These are phyloP conservation scores for Acyrthosiphon pisum DNA, from an alignment of 1,140 invertebrate species.

Conservation along the genomic window DNA sequence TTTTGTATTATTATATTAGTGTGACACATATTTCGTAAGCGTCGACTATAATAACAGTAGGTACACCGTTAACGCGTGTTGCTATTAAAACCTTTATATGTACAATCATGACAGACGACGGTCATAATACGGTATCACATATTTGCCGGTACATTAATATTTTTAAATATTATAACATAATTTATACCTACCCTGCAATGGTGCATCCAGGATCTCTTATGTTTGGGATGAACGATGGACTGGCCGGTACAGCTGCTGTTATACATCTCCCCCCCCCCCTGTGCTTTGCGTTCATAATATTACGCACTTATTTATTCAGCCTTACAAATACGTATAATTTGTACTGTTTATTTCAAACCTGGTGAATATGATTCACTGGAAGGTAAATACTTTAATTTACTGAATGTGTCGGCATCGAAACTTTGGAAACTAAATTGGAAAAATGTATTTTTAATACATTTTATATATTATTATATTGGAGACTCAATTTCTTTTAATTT, in stretches of 20 bases:
- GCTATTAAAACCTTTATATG: background rate
- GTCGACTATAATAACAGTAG: background rate
- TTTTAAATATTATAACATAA: background rate
- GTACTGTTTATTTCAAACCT: background rate
- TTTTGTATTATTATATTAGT: background rate
- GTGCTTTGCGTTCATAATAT: background rate
- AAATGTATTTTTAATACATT: too few relatives aligned
- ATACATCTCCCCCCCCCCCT: background rate
- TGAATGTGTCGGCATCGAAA: background rate
- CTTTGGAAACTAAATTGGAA: too few relatives aligned
- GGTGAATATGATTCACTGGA: background rate
- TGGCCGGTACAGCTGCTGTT: background rate
- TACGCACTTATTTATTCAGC: background rate
- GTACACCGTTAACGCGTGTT: background rate
- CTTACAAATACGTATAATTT: background rate
- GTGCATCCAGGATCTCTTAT: background rate
- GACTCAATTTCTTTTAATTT: background rate
- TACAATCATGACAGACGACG: background rate
- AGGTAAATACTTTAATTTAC: background rate
- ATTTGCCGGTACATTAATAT: background rate
- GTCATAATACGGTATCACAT: background rate
- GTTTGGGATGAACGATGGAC: background rate
- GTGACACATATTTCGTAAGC: background rate
- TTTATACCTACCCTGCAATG: background rate
- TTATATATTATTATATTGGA: background rate